Evolutionary conservation across 2,113 vertebrate species (phyloP), one percentile per base, ranked within the genome.

Genomic region (Podocnemis expansa): DNA sequence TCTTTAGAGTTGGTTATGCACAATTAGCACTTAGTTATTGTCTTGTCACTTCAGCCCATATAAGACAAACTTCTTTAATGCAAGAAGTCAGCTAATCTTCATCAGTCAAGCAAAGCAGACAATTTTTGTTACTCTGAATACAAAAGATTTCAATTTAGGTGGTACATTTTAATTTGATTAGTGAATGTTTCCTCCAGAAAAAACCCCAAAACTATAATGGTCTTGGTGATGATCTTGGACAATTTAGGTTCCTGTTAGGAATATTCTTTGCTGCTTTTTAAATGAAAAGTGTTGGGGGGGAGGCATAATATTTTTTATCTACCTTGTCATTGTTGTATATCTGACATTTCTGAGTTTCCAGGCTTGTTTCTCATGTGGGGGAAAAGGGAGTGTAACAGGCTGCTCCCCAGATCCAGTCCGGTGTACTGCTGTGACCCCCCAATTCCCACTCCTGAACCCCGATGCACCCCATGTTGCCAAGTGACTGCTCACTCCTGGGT

Each of bases 21-120:
- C 98, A 99, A 99, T 99, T 99, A 99, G 98, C 98, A 98, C 97
- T 97, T 89, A 96, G 98, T 98, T 99, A 99, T 98, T 98, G 98
- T 99, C 98, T 98, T 99, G 98, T 98, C 98, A 98, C 98, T 98
- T 98, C 98, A 97, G 97, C 96, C 97, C 95, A 90, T 98, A 96
- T 96, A 98, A 99, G 98, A 99, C 98, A 98, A 98, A 98, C 98
- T 98, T 97, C 97, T 97, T 98, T 98, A 98, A 98, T 98, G 98
- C 93, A 97, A 98, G 98, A 98, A 99, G 98, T 98, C 98, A 98
- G 98, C 98, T 98, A 97, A 98, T 99, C 98, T 99, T 98, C 98
- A 98, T 98, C 98, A 98, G 98, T 97, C 97, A 98, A 98, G 97
- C 97, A 97, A 92, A 98, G 97, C 97, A 97, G 97, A 97, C 96